Conservation (phyloP, 2,797 vertebrate species). For the Gastrophryne carolinensis region DNA sequence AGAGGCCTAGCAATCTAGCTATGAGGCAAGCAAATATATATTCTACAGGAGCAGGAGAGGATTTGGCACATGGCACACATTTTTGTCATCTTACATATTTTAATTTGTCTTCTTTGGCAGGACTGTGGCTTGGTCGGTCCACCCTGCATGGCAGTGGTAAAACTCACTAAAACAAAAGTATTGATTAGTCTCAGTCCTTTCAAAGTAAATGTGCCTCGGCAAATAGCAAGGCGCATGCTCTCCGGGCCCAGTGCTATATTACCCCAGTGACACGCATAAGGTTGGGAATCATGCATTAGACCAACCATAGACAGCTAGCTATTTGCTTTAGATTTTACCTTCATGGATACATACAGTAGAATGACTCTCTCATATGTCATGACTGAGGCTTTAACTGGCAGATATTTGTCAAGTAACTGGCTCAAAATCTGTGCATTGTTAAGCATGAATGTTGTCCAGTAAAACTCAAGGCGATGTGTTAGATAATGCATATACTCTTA, state of each 20-base stretch:
- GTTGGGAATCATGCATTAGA: neutral
- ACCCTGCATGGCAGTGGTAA: neutral
- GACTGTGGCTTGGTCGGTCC: neutral
- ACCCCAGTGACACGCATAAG: neutral
- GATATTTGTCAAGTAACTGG: no score
- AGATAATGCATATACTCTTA: neutral
- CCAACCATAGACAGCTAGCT: no score
- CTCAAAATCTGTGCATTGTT: no score
- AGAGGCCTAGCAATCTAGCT: no score
- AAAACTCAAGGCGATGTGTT: neutral
- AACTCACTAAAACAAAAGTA: neutral
- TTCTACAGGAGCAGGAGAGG: no score
- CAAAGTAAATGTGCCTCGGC: neutral
- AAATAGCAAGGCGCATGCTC: neutral
- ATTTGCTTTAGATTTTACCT: no score
- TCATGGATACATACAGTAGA: no score
- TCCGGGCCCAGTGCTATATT: neutral
- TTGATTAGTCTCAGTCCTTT: neutral
- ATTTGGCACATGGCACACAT: neutral
- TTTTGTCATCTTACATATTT: neutral
- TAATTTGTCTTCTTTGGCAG: neutral
- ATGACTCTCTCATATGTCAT: no score
- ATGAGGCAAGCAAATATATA: no score
- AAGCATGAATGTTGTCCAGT: no score
- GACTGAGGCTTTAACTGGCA: no score